A percentile compares a stretch with the other conserved stretches of the same genome.
Evolutionary conservation across 2,113 vertebrate species (phyloP).

Genomic region (Halcyon malimbica): DNA sequence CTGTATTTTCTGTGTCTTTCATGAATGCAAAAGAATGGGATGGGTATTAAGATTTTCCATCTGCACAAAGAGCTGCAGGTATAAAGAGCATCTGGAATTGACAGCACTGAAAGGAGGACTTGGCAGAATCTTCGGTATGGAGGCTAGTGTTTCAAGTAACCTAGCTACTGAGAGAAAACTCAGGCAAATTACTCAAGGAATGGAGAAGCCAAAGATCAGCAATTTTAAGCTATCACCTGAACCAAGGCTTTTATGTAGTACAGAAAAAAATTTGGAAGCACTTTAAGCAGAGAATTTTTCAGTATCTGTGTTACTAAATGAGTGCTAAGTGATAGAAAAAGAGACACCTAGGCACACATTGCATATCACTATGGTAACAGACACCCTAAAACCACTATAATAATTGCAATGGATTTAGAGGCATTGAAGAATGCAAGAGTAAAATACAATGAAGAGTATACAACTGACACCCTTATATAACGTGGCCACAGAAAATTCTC

Average conservation of each 20-base stretch:
- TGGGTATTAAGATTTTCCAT: background rate
- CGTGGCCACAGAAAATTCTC: background rate
- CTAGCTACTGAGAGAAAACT: background rate
- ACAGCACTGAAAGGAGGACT: background rate
- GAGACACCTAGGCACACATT: background rate
- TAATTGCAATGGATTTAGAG: background rate
- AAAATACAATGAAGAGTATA: background rate
- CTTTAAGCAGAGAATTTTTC: background rate
- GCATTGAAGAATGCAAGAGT: background rate
- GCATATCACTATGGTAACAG: background rate
- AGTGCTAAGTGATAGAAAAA: background rate
- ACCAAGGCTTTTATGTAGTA: background rate
- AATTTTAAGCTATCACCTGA: background rate
- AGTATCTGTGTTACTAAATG: background rate
- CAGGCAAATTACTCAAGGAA: background rate
- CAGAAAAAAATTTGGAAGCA: background rate
- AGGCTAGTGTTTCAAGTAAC: background rate
- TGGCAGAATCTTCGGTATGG: background rate
- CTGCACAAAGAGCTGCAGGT: background rate
- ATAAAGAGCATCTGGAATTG: fast-evolving
- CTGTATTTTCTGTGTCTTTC: background rate
- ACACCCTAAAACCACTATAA: background rate
- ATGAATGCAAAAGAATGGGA: background rate
- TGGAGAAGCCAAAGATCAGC: background rate
- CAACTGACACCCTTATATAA: background rate